Conservation (phyloP, 2,888 invertebrate genomes). For the Syritta pipiens region DNA sequence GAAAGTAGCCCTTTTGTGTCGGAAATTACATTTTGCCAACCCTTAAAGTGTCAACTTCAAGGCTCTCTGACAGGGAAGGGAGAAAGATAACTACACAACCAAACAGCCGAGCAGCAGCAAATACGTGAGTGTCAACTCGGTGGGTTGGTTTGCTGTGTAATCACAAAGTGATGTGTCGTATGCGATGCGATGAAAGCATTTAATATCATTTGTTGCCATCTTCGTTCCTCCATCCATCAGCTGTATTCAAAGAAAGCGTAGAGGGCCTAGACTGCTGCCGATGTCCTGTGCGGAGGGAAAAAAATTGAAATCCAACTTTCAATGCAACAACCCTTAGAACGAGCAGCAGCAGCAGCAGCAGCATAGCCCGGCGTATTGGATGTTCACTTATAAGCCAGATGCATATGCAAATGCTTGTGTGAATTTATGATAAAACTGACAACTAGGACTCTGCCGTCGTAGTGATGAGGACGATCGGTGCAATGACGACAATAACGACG, state of each 20-base stretch:
- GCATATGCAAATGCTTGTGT: conserved; percentile 62
- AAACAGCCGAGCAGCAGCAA: not conserved
- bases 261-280: conserved; percentile 32
- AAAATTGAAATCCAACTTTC: conserved; percentile 13
- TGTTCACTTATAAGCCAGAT: conserved; percentile 62
- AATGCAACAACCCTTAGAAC: conserved; percentile 16
- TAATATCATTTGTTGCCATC: conserved; percentile 64
- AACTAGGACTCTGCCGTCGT: conserved; percentile 8
- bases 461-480: not conserved
- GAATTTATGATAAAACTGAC: conserved; percentile 58
- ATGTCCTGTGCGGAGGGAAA: conserved; percentile 20
- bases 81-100: not conserved
- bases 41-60: conserved; percentile 64
- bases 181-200: conserved; percentile 62
- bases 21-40: conserved; percentile 67
- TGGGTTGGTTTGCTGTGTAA: conserved; percentile 61
- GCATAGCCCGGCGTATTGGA: conserved; percentile 32
- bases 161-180: conserved; percentile 62
- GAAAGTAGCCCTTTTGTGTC: conserved; percentile 66
- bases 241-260: conserved; percentile 45
- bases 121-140: conserved; percentile 60
- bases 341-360: conserved; percentile 25
- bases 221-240: conserved; percentile 5
- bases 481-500: conserved; percentile 1
- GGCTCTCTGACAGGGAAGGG: conserved; percentile 32